phyloP scores from a whole-genome alignment of 2,888 invertebrate species.

The Diaperis boleti region DNA sequence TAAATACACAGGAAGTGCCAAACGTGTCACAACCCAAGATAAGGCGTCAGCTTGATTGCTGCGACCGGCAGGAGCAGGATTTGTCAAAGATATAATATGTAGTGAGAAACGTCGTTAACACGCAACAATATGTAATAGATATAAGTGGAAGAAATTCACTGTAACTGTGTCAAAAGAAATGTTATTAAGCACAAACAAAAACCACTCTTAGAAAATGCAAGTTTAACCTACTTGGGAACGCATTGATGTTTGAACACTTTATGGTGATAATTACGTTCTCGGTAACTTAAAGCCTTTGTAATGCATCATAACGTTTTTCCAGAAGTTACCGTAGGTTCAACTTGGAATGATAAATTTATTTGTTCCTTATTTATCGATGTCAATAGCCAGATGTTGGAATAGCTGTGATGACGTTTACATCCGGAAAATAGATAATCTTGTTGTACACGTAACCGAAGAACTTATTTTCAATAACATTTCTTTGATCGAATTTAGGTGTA shows the following conservation, averaged over 20 bases:
- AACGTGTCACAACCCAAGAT: conserved; percentile 6
- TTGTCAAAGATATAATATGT: conserved; percentile 9
- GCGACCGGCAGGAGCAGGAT: background rate
- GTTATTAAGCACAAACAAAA: conserved; percentile 38
- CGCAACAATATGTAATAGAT: conserved; percentile 32
- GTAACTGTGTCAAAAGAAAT: conserved; percentile 35
- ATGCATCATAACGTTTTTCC: conserved; percentile 20
- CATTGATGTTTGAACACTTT: conserved; percentile 26
- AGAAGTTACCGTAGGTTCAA: too few relatives aligned
- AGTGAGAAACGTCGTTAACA: conserved; percentile 9
- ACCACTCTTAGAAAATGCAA: conserved; percentile 50
- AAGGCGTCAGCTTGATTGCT: background rate
- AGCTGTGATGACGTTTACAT: too few relatives aligned
- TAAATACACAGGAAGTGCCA: conserved; percentile 16
- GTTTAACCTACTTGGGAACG: conserved; percentile 46
- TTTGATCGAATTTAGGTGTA: conserved; percentile 26
- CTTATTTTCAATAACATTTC: conserved; percentile 29
- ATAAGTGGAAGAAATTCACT: conserved; percentile 31
- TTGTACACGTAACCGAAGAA: conserved; percentile 13
- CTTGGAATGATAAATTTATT: too few relatives aligned
- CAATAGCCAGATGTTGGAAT: too few relatives aligned
- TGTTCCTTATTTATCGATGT: too few relatives aligned
- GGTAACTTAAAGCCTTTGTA: conserved; percentile 22
- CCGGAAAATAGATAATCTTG: too few relatives aligned
- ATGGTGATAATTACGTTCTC: conserved; percentile 30